Evolutionary conservation across 23 tunicate species (phyloP).

Genomic region (Pegea sp.): DNA sequence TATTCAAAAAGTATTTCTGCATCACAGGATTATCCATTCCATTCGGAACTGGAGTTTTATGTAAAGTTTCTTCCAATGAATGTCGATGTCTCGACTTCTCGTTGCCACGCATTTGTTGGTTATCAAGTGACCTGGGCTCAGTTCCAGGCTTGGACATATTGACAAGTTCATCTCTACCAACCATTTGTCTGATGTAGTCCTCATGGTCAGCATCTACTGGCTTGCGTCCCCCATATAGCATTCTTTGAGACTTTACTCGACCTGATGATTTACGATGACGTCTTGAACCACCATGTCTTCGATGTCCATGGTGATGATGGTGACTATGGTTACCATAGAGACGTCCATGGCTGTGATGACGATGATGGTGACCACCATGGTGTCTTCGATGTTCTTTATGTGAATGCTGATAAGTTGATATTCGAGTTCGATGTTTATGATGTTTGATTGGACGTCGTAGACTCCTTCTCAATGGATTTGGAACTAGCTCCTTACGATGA

Average conservation of each 20-base stretch:
- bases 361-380: conserved; percentile 16
- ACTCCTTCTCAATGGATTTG: not conserved
- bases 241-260: conserved; percentile 1
- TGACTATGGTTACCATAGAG: conserved; percentile 8
- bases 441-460: conserved; percentile 2
- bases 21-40: conserved; percentile 28
- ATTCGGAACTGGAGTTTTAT: not conserved
- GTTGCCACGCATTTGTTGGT: conserved; percentile 14
- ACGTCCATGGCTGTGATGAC: conserved; percentile 5
- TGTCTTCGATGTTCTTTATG: too few relatives aligned
- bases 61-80: too few relatives aligned
- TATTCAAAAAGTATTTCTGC: conserved; percentile 21
- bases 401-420: too few relatives aligned
- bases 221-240: conserved; percentile 17
- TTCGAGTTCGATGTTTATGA: too few relatives aligned
- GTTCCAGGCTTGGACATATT: conserved; percentile 7
- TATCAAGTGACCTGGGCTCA: not conserved
- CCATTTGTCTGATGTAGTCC: conserved; percentile 50
- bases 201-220: conserved; percentile 40
- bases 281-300: conserved; percentile 5
- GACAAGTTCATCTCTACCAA: conserved; percentile 66
- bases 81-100: conserved; percentile 71
- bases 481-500: conserved; percentile 1
- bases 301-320: conserved; percentile 28
- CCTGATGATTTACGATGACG: conserved; percentile 15